Conservation (phyloP, 2,888 invertebrate genomes). For the Drosophila demipolita region DNA sequence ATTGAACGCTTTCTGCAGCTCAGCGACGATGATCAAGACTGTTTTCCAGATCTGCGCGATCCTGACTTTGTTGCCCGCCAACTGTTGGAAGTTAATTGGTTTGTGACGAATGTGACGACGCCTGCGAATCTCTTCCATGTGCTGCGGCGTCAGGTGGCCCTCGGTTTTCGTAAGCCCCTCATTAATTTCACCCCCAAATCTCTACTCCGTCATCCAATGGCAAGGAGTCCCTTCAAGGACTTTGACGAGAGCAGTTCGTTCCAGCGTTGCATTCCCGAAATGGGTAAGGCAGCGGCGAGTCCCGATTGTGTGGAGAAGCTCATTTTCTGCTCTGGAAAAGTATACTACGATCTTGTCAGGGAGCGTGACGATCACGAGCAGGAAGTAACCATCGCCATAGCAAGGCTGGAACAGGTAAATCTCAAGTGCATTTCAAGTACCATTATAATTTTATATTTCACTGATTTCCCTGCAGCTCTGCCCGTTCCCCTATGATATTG, state of each 20-base stretch:
- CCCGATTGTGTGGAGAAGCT: conserved; percentile 89
- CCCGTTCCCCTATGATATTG: conserved; percentile 94
- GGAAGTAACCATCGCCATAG: conserved; percentile 90
- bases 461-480: conserved; percentile 82
- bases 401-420: conserved; percentile 91
- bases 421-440: neutral
- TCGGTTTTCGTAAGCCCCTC: conserved; percentile 98
- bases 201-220: conserved; percentile 96
- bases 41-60: conserved; percentile 94
- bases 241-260: conserved; percentile 94
- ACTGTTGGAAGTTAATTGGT: conserved; percentile 97
- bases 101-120: conserved; percentile 96
- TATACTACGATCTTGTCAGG: conserved; percentile 91
- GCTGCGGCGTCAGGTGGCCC: conserved; percentile 95
- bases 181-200: conserved; percentile 99
- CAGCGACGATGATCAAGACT: conserved; percentile 97
- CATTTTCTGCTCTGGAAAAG: conserved; percentile 92
- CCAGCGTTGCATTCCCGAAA: conserved; percentile 87
- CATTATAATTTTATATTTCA: neutral
- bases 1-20: conserved; percentile 94
- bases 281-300: conserved; percentile 86
- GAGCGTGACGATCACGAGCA: conserved; percentile 88
- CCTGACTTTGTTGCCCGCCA: conserved; percentile 94
- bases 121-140: conserved; percentile 99
- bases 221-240: conserved; percentile 95